phyloP scores from a whole-genome alignment of 2,113 vertebrate genomes.

The Alligator mississippiensis region DNA sequence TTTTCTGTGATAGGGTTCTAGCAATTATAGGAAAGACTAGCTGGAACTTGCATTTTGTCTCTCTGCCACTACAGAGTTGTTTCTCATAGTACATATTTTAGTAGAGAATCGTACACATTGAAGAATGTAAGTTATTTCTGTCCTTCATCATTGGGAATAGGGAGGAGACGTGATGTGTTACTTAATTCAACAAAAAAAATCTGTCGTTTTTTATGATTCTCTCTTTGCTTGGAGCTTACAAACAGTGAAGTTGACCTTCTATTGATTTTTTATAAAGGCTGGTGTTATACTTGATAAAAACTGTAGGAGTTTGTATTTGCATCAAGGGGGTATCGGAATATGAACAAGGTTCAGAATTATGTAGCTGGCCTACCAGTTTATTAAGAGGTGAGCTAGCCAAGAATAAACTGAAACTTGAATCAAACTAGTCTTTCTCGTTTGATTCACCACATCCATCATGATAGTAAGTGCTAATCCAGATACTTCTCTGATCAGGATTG shows the following conservation, averaged over 20 bases:
- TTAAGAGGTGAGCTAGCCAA: background rate
- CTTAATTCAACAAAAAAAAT: background rate
- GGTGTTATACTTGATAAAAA: background rate
- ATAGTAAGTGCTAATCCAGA: rapidly evolving
- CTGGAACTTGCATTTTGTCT: background rate
- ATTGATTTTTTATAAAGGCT: background rate
- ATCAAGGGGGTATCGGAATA: background rate
- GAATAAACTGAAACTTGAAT: background rate
- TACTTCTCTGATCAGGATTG: background rate
- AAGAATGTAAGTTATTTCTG: background rate
- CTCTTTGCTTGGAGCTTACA: background rate
- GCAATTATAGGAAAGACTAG: background rate
- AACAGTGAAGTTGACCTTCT: rapidly evolving
- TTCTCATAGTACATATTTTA: background rate
- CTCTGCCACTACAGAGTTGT: background rate
- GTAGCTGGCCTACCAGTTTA: background rate
- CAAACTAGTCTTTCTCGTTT: background rate
- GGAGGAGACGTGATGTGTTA: rapidly evolving
- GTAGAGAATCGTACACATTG: background rate
- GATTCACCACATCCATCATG: background rate
- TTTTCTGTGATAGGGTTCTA: background rate
- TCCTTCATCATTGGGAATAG: background rate
- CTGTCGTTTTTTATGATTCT: background rate
- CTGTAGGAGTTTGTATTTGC: background rate
- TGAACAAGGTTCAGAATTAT: background rate